A percentile compares a stretch with the other conserved stretches of the same genome.
These are phyloP conservation scores for Mellivora capensis DNA, from an alignment of 2,113 vertebrate genomes.

Conservation along the genomic window DNA sequence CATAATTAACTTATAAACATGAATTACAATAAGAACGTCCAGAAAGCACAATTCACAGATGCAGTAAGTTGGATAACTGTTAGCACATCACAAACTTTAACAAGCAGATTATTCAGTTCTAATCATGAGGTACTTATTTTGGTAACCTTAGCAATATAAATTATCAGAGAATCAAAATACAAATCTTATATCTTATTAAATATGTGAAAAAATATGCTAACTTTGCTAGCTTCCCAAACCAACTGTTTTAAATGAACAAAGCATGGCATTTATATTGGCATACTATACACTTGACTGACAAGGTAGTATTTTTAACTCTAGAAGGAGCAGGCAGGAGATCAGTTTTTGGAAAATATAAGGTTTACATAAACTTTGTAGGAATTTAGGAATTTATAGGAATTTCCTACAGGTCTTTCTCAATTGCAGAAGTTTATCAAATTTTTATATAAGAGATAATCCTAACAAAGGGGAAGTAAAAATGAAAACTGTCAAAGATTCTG, in stretches of 20 bases:
- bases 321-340: neutral
- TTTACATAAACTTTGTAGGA: neutral
- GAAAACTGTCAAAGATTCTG: neutral
- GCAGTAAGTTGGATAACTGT: neutral
- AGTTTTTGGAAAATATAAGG: conserved; percentile 11
- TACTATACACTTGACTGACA: neutral
- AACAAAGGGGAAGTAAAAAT: neutral
- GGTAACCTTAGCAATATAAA: neutral
- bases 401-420: neutral
- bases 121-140: neutral
- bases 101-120: neutral
- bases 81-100: neutral
- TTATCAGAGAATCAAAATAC: conserved; percentile 6
- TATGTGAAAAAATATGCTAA: conserved; percentile 19
- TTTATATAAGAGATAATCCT: neutral
- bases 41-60: conserved; percentile 28
- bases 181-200: conserved; percentile 16
- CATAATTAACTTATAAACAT: conserved; percentile 23
- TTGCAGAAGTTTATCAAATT: neutral
- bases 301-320: conserved; percentile 15
- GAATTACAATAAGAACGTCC: neutral
- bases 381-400: too few species aligned
- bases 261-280: neutral
- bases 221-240: neutral
- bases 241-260: conserved; percentile 34